Percentiles rank a stretch among this genome's conserved stretches.
Conservation (phyloP, 2,113 vertebrate species). For the Gymnarchus niloticus region DNA sequence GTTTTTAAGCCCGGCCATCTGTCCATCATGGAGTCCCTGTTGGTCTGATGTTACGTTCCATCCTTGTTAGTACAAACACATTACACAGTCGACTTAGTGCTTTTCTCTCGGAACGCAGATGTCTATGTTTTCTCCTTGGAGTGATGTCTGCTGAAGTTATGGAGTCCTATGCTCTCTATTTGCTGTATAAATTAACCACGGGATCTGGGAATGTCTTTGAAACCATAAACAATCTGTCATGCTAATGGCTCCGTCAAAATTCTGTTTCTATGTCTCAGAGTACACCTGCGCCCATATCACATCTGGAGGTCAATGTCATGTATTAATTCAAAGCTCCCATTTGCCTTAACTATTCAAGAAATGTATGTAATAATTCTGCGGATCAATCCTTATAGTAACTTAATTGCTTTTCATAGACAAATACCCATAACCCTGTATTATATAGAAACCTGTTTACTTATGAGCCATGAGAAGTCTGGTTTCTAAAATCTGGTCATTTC, state of each 20-base stretch:
- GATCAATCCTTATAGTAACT: not conserved
- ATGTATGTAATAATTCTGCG: not conserved
- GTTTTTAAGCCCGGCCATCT: conserved; percentile 13
- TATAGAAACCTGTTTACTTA: not conserved
- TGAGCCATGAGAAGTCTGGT: not conserved
- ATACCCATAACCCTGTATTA: not conserved
- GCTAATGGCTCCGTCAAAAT: not conserved
- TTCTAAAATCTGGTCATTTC: not conserved
- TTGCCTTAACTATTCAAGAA: not conserved
- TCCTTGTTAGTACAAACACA: conserved; percentile 3
- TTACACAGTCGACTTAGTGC: not conserved
- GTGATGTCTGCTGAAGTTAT: not conserved
- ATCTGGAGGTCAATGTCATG: not conserved
- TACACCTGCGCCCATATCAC: not conserved
- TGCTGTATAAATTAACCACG: not conserved
- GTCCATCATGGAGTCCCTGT: not conserved
- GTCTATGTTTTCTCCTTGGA: not conserved
- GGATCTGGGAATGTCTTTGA: not conserved
- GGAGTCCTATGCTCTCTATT: not conserved
- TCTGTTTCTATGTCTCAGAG: not conserved
- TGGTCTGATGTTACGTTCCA: not conserved
- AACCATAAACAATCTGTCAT: not conserved
- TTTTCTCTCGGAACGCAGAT: not conserved
- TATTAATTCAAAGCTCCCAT: not conserved
- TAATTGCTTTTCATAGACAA: no score